These are phyloP conservation scores for Podarcis muralis DNA, from an alignment of 2,113 vertebrate species.

Conservation along the genomic window DNA sequence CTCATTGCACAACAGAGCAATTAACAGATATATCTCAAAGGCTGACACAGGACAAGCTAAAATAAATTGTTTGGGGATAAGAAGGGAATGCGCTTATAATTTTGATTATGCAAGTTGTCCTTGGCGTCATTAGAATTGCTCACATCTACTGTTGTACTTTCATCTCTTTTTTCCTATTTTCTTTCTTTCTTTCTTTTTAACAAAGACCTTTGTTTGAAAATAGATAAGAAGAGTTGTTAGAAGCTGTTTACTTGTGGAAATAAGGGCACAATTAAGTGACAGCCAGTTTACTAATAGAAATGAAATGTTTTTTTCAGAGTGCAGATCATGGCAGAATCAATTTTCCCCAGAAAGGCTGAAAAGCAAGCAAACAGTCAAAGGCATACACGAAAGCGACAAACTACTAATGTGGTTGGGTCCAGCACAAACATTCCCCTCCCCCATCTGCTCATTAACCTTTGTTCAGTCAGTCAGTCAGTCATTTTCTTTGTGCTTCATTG, in stretches of 20 bases:
- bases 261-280: neutral
- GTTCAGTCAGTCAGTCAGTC: no score
- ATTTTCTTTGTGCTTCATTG: no score
- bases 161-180: neutral
- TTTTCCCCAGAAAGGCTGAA: slow-evolving; percentile 27
- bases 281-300: slow-evolving; percentile 1
- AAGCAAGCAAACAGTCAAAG: slow-evolving; percentile 15
- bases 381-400: slow-evolving; percentile 24
- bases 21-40: neutral
- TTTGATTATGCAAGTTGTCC: neutral
- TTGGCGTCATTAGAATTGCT: slow-evolving; percentile 1
- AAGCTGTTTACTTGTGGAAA: slow-evolving; percentile 3
- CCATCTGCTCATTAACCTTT: no score
- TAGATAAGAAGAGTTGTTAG: accelerated
- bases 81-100: neutral
- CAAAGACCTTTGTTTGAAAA: neutral
- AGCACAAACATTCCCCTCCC: neutral
- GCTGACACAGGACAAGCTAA: neutral
- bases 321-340: slow-evolving; percentile 13
- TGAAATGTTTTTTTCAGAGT: neutral
- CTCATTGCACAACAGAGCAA: neutral
- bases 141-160: neutral
- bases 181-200: neutral
- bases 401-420: slow-evolving; percentile 41
- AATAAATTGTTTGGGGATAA: slow-evolving; percentile 11